A percentile compares a stretch with the other conserved stretches of the same genome.
These are phyloP conservation scores for Ruditapes philippinarum DNA, from an alignment of 1,140 invertebrate genomes.

Conservation along the genomic window DNA sequence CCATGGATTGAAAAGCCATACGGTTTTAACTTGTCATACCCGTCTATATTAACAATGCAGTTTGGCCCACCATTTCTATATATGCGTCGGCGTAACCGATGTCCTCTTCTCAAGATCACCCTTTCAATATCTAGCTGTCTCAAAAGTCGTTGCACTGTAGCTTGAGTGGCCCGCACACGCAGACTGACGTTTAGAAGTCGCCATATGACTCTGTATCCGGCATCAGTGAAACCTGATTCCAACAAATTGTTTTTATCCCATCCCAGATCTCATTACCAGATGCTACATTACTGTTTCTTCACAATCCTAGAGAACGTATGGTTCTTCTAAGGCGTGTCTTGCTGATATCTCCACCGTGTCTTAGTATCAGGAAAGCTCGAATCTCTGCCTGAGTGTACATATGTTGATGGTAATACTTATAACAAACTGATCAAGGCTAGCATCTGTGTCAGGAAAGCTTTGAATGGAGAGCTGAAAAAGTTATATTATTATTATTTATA, in stretches of 20 bases:
- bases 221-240: not conserved
- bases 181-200: not conserved
- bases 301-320: not conserved
- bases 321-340: not conserved
- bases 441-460: no score
- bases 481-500: no score
- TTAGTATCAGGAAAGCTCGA: constrained; percentile 4
- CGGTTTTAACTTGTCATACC: constrained; percentile 61
- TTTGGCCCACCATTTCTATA: constrained; percentile 14
- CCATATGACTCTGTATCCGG: constrained; percentile 14
- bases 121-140: constrained; percentile 20
- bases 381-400: constrained; percentile 1
- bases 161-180: not conserved
- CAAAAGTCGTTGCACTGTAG: not conserved
- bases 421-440: no score
- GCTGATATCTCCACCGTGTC: not conserved
- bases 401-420: not conserved
- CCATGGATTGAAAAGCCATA: constrained; percentile 53
- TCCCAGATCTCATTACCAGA: not conserved
- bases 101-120: not conserved
- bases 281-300: not conserved
- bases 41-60: constrained; percentile 37
- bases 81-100: constrained; percentile 11
- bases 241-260: not conserved
- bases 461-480: no score